These are phyloP conservation scores for Lepus townsendii DNA, from an alignment of 2,797 vertebrate species.

Conservation along the genomic window DNA sequence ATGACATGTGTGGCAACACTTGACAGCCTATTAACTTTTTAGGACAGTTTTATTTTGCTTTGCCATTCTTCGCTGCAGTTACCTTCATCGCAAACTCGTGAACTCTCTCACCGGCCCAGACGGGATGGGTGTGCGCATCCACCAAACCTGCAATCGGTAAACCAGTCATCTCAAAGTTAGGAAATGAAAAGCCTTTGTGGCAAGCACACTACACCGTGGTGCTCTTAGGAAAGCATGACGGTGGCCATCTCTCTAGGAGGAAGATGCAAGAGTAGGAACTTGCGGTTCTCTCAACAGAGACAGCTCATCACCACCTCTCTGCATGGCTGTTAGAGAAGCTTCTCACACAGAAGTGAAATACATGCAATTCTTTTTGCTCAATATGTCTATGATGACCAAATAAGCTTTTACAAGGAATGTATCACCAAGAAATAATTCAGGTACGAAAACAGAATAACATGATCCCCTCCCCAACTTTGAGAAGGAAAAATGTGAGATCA, in stretches of 20 bases:
- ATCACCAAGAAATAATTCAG: conserved; percentile 8
- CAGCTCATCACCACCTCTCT: background rate
- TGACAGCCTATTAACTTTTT: background rate
- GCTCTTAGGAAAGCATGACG: background rate
- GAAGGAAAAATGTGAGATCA: conserved; percentile 21
- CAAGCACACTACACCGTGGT: fast-evolving
- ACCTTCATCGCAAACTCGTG: conserved; percentile 99
- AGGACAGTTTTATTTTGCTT: conserved; percentile 10
- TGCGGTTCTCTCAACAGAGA: background rate
- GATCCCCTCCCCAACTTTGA: background rate
- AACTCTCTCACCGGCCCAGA: conserved; percentile 98
- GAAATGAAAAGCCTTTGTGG: background rate
- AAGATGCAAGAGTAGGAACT: background rate
- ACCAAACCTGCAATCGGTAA: conserved; percentile 92
- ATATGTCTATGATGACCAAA: background rate
- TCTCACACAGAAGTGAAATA: background rate
- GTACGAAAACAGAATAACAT: conserved; percentile 23
- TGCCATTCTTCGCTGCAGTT: conserved; percentile 66
- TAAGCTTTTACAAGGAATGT: background rate
- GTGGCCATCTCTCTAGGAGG: background rate
- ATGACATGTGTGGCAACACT: background rate
- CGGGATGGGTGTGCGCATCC: conserved; percentile 97
- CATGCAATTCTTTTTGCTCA: background rate
- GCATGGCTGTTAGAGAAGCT: background rate
- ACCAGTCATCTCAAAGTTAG: conserved; percentile 50